Conservation (phyloP, 2,113 vertebrate species). For the Carollia perspicillata region DNA sequence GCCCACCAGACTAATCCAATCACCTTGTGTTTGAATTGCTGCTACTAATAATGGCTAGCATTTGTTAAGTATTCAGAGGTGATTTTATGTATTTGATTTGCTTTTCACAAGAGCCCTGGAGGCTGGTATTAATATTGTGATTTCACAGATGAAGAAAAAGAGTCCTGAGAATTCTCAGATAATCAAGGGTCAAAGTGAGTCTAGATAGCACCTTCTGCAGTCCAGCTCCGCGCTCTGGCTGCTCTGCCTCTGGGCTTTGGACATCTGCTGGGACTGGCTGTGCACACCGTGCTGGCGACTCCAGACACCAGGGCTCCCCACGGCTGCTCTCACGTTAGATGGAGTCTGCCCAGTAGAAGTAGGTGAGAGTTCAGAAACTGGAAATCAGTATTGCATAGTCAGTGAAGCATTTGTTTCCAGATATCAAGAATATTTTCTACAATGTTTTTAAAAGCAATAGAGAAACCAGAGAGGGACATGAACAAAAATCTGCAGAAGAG, state of each 20-base stretch:
- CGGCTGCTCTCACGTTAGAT: background rate
- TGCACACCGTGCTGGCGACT: background rate
- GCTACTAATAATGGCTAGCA: background rate
- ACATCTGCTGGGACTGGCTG: accelerated
- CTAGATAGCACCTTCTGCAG: background rate
- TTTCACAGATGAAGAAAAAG: background rate
- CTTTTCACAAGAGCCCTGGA: background rate
- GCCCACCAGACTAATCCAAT: background rate
- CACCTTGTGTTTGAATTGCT: background rate
- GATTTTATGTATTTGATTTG: background rate
- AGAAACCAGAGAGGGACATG: background rate
- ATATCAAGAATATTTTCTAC: conserved; percentile 26
- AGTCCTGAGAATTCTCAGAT: background rate
- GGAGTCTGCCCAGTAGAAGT: background rate
- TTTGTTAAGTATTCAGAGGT: background rate
- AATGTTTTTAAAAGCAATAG: background rate
- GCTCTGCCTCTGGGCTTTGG: background rate
- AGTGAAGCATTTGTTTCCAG: background rate
- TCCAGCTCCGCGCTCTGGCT: background rate
- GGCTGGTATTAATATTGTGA: background rate
- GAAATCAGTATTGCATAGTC: background rate
- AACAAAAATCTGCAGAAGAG: conserved; percentile 25
- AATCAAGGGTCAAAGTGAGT: background rate
- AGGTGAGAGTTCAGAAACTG: background rate
- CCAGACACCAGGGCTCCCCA: background rate